phyloP scores from a whole-genome alignment of 1,140 invertebrate genomes.

The Pentalonia nigronervosa region DNA sequence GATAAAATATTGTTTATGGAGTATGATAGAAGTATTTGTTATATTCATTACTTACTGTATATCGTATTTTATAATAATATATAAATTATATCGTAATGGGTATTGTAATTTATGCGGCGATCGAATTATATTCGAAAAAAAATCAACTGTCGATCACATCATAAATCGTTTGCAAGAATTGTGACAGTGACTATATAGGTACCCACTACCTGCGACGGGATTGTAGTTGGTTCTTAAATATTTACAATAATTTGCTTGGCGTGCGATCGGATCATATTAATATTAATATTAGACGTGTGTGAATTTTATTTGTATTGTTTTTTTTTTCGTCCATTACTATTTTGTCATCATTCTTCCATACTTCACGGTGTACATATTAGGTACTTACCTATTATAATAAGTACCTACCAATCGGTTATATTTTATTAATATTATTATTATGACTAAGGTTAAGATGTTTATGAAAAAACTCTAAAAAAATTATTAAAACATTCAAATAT shows the following conservation, averaged over 20 bases:
- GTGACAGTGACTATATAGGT: background rate
- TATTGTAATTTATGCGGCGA: background rate
- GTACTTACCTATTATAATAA: too few species aligned
- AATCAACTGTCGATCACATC: background rate
- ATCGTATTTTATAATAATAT: background rate
- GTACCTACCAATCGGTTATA: background rate
- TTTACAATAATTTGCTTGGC: background rate
- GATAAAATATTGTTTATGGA: background rate
- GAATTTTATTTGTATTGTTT: background rate
- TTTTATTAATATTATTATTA: background rate
- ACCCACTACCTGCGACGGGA: background rate
- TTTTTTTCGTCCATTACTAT: background rate
- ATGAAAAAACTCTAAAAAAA: background rate
- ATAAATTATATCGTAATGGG: background rate
- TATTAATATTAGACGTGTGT: background rate
- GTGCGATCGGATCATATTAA: background rate
- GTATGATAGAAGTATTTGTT: background rate
- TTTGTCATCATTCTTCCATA: constrained; percentile 8
- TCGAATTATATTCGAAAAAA: background rate
- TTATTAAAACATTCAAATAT: background rate
- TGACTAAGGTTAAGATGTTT: background rate
- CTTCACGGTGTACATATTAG: background rate
- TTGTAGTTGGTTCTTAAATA: background rate
- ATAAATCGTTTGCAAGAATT: background rate
- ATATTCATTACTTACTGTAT: background rate